A percentile compares a stretch with the other conserved stretches of the same genome.
phyloP scores from a whole-genome alignment of 2,888 invertebrate genomes.

The Drosophila nr. perissopoda region DNA sequence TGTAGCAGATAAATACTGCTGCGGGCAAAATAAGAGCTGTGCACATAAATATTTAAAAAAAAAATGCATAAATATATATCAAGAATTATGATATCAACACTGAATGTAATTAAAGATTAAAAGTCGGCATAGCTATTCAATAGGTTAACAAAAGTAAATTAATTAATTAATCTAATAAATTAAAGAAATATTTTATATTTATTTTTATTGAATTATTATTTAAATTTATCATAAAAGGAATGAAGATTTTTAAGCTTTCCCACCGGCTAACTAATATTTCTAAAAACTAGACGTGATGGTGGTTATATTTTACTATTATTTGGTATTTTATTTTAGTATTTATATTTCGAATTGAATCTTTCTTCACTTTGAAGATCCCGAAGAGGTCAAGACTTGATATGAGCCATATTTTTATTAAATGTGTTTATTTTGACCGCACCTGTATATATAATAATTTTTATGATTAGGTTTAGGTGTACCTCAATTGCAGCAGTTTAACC shows the following conservation, averaged over 20 bases:
- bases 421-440: neutral
- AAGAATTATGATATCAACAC: neutral
- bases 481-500: conserved; percentile 33
- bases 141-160: neutral
- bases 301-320: neutral
- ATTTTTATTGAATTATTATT: neutral
- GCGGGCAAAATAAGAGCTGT: neutral
- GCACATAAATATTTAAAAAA: neutral
- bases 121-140: neutral
- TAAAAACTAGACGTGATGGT: neutral
- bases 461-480: conserved; percentile 3
- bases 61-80: neutral
- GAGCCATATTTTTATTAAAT: neutral
- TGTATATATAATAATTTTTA: neutral
- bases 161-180: neutral
- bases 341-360: too few species aligned
- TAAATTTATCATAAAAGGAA: neutral
- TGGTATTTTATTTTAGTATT: too few species aligned
- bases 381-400: neutral
- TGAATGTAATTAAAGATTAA: too few species aligned
- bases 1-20: conserved; percentile 8
- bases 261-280: neutral
- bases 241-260: neutral
- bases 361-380: neutral
- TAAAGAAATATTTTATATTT: neutral